Conservation (phyloP, 2,888 invertebrate species). For the Neoaliturus tenellus region DNA sequence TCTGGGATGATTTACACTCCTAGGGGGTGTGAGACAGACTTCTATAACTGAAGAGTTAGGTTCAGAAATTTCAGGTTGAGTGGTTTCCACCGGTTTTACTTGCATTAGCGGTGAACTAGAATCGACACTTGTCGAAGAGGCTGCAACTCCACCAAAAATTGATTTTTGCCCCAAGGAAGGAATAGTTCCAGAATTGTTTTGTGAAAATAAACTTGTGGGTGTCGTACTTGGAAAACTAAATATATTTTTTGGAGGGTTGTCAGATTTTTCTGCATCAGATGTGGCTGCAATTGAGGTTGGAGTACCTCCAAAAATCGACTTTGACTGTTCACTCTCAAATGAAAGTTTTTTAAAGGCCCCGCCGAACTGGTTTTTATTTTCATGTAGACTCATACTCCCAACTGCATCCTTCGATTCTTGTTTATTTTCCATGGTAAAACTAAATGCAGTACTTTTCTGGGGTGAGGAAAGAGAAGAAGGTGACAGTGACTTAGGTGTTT, state of each 20-base stretch:
- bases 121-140: constrained; percentile 3
- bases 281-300: neutral
- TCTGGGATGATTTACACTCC: constrained; percentile 65
- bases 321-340: constrained; percentile 3
- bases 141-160: neutral
- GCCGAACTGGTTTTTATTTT: constrained; percentile 1
- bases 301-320: constrained; percentile 28
- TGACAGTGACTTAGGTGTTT: neutral
- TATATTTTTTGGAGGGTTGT: neutral
- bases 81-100: neutral
- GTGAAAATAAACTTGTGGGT: constrained; percentile 47
- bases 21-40: constrained; percentile 50
- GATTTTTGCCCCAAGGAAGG: neutral
- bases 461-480: neutral
- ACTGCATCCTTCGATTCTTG: neutral
- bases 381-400: neutral
- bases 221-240: constrained; percentile 23
- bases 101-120: neutral
- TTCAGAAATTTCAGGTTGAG: constrained; percentile 3
- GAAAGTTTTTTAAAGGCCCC: constrained; percentile 35
- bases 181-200: neutral
- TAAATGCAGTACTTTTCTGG: constrained; percentile 1
- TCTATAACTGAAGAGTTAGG: constrained; percentile 6
- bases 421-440: constrained; percentile 4
- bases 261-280: constrained; percentile 10